Conservation (phyloP, 92 coral and sea anemone genomes). For the Porites rus region DNA sequence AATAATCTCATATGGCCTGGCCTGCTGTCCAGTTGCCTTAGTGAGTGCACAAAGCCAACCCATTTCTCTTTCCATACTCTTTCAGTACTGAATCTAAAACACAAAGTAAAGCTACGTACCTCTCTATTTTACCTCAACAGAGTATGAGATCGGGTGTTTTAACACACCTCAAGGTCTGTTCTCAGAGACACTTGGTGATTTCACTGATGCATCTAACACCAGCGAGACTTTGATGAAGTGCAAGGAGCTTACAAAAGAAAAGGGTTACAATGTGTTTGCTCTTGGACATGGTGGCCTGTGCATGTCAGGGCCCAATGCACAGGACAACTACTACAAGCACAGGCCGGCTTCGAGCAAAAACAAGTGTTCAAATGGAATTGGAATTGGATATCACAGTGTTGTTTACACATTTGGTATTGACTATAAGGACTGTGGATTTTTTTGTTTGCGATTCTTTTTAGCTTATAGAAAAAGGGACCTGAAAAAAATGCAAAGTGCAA, state of each 20-base stretch:
- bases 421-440: no score
- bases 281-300: constrained; percentile 65
- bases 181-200: constrained; percentile 55
- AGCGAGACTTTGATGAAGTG: constrained; percentile 30
- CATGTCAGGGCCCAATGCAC: constrained; percentile 61
- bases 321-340: constrained; percentile 22
- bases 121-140: background rate
- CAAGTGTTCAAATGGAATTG: constrained; percentile 56
- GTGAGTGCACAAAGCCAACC: no score
- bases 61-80: no score
- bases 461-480: no score
- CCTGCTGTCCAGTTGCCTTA: no score
- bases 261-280: constrained; percentile 59
- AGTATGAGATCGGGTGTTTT: constrained; percentile 62
- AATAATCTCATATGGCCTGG: no score
- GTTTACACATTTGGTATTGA: constrained; percentile 61
- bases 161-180: constrained; percentile 8
- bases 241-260: constrained; percentile 28
- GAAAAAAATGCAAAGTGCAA: no score
- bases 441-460: no score
- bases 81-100: no score
- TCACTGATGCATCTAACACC: constrained; percentile 30
- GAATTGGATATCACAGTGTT: constrained; percentile 16
- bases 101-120: no score
- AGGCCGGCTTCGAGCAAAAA: background rate